Conservation (phyloP, 1,140 invertebrate species). For the Bombus sylvicola region DNA sequence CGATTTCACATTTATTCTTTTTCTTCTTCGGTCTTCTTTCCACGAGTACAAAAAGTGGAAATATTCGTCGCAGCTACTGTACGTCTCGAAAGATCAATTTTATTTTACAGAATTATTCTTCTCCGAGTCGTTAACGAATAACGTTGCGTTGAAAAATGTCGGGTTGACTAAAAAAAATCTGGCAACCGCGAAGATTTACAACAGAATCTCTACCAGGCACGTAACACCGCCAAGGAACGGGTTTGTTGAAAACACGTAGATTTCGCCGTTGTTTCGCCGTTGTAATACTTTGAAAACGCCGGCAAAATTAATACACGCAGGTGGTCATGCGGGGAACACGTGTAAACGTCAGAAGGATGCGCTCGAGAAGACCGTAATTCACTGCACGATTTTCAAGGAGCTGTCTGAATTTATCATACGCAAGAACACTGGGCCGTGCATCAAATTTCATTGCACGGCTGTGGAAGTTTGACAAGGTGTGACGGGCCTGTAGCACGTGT, state of each 20-base stretch:
- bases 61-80: too few relatives aligned
- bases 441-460: constrained; percentile 57
- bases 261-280: background rate
- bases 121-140: background rate
- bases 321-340: constrained; percentile 8
- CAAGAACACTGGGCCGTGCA: constrained; percentile 44
- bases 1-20: too few relatives aligned
- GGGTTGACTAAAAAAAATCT: background rate
- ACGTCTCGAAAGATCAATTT: background rate
- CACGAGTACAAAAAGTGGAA: too few relatives aligned
- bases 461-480: constrained; percentile 71
- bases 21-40: too few relatives aligned
- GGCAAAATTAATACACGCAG: background rate
- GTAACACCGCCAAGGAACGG: background rate
- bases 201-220: background rate
- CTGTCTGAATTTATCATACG: constrained; percentile 37
- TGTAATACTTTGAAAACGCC: too few relatives aligned
- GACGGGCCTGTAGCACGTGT: constrained; percentile 71
- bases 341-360: constrained; percentile 43
- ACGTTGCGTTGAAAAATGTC: background rate
- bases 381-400: constrained; percentile 43
- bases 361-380: constrained; percentile 31
- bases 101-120: background rate
- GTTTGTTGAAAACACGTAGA: background rate
- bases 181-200: background rate